A percentile compares a stretch with the other conserved stretches of the same genome.
phyloP scores from a whole-genome alignment of 2,113 vertebrate genomes.

The Hemibagrus wyckioides region DNA sequence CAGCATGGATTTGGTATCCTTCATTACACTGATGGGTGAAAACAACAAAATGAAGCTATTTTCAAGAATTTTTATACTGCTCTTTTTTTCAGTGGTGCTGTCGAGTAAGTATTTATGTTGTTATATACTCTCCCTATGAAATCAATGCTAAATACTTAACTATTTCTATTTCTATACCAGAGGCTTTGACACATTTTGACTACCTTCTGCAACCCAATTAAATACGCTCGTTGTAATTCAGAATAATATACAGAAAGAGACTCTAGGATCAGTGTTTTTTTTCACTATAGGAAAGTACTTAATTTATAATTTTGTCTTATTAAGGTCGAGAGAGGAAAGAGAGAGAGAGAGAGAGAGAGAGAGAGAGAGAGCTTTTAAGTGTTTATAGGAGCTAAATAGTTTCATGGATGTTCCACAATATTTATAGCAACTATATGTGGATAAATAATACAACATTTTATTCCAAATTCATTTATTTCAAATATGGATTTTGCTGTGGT shows the following conservation, averaged over 20 bases:
- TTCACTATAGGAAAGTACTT: background rate
- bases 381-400: background rate
- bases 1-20: background rate
- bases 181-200: background rate
- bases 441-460: background rate
- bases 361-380: background rate
- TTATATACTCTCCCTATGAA: background rate
- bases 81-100: conserved; percentile 22
- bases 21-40: background rate
- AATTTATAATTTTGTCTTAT: background rate
- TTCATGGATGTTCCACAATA: background rate
- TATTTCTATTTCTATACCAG: background rate
- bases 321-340: background rate
- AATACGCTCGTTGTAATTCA: too few relatives aligned
- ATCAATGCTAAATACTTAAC: background rate
- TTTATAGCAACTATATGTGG: background rate
- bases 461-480: background rate
- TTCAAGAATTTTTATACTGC: conserved; percentile 26
- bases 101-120: conserved; percentile 38
- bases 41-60: conserved; percentile 44
- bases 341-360: background rate
- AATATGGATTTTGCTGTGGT: background rate
- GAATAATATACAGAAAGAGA: background rate
- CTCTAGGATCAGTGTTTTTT: background rate
- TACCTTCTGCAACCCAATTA: background rate